These are phyloP conservation scores for Drosophila kambysellisi DNA, from an alignment of 2,888 invertebrate species.

Conservation along the genomic window DNA sequence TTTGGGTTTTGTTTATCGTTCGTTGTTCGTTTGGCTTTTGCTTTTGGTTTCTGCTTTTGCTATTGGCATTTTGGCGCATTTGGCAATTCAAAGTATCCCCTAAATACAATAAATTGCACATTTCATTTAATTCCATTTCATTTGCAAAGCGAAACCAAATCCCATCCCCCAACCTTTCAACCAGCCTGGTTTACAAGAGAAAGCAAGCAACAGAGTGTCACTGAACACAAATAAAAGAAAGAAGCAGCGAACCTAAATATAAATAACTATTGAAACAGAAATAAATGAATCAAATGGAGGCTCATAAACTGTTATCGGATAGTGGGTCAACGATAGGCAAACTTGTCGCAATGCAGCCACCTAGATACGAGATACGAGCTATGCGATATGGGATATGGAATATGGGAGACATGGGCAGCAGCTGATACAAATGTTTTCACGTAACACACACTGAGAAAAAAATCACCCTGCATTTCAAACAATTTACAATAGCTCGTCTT, in stretches of 20 bases:
- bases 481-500: neutral
- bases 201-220: constrained; percentile 1
- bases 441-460: constrained; percentile 3
- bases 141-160: constrained; percentile 76
- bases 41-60: constrained; percentile 20
- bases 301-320: constrained; percentile 49
- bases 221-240: constrained; percentile 32
- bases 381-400: constrained; percentile 5
- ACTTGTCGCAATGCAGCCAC: constrained; percentile 32
- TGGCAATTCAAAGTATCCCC: constrained; percentile 69
- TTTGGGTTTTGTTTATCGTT: constrained; percentile 54
- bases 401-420: constrained; percentile 14
- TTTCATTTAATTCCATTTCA: constrained; percentile 81
- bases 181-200: constrained; percentile 15
- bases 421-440: constrained; percentile 35
- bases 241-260: constrained; percentile 58
- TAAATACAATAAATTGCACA: constrained; percentile 82
- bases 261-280: constrained; percentile 74
- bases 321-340: constrained; percentile 6
- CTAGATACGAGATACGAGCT: neutral
- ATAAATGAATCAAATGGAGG: constrained; percentile 66
- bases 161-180: constrained; percentile 54
- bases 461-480: neutral
- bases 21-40: constrained; percentile 31
- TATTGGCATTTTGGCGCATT: constrained; percentile 20